Base-by-base conservation (phyloP, 2,113 vertebrate genomes). In the Siniperca knerii region DNA sequence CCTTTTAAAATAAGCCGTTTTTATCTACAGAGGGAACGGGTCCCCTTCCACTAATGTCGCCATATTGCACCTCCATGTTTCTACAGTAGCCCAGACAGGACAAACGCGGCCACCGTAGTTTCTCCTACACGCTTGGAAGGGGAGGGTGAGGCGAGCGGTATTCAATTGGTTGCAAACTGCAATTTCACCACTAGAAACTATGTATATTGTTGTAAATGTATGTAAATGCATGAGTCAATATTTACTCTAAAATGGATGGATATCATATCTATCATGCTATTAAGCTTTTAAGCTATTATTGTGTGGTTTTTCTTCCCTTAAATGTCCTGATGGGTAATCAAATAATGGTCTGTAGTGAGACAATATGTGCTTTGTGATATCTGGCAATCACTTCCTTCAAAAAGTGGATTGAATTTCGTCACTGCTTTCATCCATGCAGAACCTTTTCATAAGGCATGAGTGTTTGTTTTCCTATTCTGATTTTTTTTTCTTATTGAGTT, bases 151-250 rank as follows among this genome's bases (percentile, higher is more conserved):
- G 29, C 29, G 29, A 29, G 29, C 1, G 29, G 29, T 29, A 29
- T 29, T 29, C 29, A 29, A 29, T 29, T 29, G 29, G 29, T 29
- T 29, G 29, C 29, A 29, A 29, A 29, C 29, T 29, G 29, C 29
- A 29, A 29, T 29, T 29, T 29, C 29, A 29, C 29, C 29, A 2
- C 29, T 29, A 29, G 29, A 29, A 42, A 42, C 42, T 42, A 40
- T 40, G 40, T 40, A 8, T 40, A 7, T 40, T 40, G 42, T 42
- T 42, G 42, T 10, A 42, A 7, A 40, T 42, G 42, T 42, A n/a
- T n/a, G n/a, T 78, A 23, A 73, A 85, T 66, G 55, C 79, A 80
- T 12, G 10, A 33, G 83, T 85, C 66, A 90, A 84, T 90, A 83
- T 92, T 92, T 84, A 62, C 75, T 33, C 25, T 70, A 16, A 40